phyloP scores from a whole-genome alignment of 1,140 invertebrate species.

The Macrobrachium nipponense region DNA sequence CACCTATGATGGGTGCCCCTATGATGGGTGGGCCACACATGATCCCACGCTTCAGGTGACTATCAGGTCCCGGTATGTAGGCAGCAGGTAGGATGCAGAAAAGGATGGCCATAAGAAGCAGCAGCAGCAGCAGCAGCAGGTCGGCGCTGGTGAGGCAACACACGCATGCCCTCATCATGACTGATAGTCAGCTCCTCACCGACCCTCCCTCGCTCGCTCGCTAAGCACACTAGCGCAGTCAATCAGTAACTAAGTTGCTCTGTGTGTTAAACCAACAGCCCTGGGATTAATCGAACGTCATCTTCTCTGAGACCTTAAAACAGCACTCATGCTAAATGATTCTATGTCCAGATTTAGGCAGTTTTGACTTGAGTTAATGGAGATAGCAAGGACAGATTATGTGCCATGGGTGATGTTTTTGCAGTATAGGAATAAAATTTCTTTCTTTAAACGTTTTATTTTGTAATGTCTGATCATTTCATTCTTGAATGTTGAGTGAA shows the following conservation, averaged over 20 bases:
- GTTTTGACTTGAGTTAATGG: no score
- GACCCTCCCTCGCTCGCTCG: conserved; percentile 57
- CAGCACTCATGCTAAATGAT: conserved; percentile 39
- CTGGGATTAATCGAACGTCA: conserved; percentile 40
- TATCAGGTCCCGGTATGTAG: conserved; percentile 53
- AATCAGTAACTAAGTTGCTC: conserved; percentile 56
- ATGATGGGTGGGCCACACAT: conserved; percentile 57
- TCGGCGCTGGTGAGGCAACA: conserved; percentile 59
- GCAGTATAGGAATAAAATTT: conserved; percentile 11
- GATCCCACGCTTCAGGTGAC: conserved; percentile 60
- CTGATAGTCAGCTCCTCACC: conserved; percentile 55
- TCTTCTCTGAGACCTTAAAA: conserved; percentile 35
- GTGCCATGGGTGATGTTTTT: conserved; percentile 55
- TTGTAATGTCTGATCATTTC: conserved; percentile 18
- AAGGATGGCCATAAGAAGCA: conserved; percentile 22
- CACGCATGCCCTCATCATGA: conserved; percentile 60
- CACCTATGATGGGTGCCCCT: conserved; percentile 51
- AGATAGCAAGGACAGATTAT: conserved; percentile 5
- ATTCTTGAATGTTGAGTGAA: conserved; percentile 17
- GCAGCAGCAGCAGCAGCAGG: conserved; percentile 48
- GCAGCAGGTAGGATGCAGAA: conserved; percentile 50
- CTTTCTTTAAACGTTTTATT: conserved; percentile 6
- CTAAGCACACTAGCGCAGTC: conserved; percentile 56
- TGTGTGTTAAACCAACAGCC: conserved; percentile 59
- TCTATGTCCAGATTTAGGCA: conserved; percentile 31